Conservation (phyloP, 2,797 vertebrate species). For the Catamblyrhynchus diadema region DNA sequence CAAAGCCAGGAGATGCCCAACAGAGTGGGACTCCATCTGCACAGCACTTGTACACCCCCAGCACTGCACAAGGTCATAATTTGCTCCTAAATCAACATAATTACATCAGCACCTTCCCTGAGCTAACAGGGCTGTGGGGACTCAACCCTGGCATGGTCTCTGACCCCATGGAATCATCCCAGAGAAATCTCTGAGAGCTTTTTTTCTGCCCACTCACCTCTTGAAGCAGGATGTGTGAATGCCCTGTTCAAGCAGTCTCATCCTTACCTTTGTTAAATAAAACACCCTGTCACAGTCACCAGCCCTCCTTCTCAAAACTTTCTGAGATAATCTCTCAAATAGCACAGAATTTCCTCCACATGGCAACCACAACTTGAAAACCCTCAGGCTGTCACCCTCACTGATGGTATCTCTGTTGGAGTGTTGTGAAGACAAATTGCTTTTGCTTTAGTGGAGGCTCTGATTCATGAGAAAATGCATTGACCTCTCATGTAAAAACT, state of each 20-base stretch:
- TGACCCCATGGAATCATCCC: background rate
- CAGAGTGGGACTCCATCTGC: background rate
- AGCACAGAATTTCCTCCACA: background rate
- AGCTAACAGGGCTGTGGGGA: background rate
- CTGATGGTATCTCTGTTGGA: background rate
- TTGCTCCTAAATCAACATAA: background rate
- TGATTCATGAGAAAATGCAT: slow-evolving; percentile 1
- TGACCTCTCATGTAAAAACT: background rate
- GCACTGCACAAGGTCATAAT: background rate
- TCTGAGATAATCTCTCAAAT: background rate
- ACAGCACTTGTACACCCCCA: background rate
- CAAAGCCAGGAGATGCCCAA: background rate
- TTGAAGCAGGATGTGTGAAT: background rate
- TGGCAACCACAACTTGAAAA: background rate
- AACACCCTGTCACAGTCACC: background rate
- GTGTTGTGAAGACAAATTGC: background rate
- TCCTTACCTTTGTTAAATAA: background rate
- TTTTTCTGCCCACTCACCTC: background rate
- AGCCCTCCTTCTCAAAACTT: background rate
- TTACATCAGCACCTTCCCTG: background rate
- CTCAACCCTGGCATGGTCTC: background rate
- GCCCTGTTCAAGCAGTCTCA: background rate
- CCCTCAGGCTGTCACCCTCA: background rate
- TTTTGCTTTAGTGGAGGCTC: slow-evolving; percentile 1
- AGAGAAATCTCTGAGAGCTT: background rate